Percentiles rank a stretch among this genome's conserved stretches.
These are phyloP conservation scores for Zosterops pallidus DNA, from an alignment of 2,113 vertebrate species.

Conservation along the genomic window DNA sequence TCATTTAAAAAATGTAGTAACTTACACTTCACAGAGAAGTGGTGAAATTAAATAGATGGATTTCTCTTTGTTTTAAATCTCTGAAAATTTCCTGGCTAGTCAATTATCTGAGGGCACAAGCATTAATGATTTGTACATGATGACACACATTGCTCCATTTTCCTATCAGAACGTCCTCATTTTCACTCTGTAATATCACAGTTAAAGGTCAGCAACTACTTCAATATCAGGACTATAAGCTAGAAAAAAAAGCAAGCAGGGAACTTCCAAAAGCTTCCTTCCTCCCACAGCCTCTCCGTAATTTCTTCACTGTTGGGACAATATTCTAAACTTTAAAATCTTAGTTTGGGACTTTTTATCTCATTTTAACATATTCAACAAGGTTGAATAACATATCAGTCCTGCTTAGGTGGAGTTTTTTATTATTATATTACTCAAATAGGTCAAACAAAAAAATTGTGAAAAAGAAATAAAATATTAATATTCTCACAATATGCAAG, in stretches of 20 bases:
- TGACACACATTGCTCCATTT: not conserved
- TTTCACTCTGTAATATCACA: not conserved
- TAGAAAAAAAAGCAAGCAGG: not conserved
- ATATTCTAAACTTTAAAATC: not conserved
- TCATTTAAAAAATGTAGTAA: not conserved
- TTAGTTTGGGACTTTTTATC: not conserved
- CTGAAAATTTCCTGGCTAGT: not conserved
- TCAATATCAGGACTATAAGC: not conserved
- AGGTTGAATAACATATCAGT: not conserved
- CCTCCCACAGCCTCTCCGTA: not conserved
- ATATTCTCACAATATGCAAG: not conserved
- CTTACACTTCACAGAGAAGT: not conserved
- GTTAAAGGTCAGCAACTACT: slow-evolving; percentile 6
- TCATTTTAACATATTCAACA: not conserved
- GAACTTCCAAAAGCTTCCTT: not conserved
- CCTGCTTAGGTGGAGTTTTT: not conserved
- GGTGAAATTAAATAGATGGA: not conserved
- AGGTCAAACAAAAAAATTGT: not conserved
- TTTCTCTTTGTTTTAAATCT: not conserved
- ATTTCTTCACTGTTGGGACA: not conserved
- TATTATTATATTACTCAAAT: not conserved
- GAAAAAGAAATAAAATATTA: not conserved
- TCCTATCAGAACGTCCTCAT: not conserved
- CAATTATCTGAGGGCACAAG: not conserved
- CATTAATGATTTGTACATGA: not conserved